Evolutionary conservation across 2,113 vertebrate genomes (phyloP).

Genomic region (Notechis scutatus): DNA sequence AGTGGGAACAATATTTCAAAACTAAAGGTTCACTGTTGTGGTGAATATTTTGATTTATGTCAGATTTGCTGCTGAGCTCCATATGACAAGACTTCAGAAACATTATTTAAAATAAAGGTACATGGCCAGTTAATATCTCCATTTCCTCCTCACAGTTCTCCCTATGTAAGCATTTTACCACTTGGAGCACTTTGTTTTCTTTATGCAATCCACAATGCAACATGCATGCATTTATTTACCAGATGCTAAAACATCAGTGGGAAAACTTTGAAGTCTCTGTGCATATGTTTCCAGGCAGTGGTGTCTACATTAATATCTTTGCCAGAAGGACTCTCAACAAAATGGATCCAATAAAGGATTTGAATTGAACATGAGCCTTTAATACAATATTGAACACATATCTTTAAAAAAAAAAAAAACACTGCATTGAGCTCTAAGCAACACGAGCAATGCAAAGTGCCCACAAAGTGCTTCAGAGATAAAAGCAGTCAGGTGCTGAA

Average conservation of each 20-base stretch:
- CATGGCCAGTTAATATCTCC: neutral
- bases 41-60: neutral
- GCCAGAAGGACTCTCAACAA: slow-evolving; percentile 23
- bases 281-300: slow-evolving; percentile 30
- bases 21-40: neutral
- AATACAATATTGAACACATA: slow-evolving; percentile 29
- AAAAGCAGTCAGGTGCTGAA: slow-evolving; percentile 15
- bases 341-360: slow-evolving; percentile 39
- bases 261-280: neutral
- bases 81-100: neutral
- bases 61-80: neutral
- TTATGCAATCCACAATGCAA: neutral
- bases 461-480: slow-evolving; percentile 1
- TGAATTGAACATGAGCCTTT: slow-evolving; percentile 4
- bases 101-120: neutral
- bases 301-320: slow-evolving; percentile 22
- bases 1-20: neutral
- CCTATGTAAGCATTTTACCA: too few species aligned
- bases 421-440: slow-evolving; percentile 27
- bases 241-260: neutral
- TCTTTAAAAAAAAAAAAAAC: slow-evolving; percentile 34
- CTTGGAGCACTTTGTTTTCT: neutral
- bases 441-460: slow-evolving; percentile 25
- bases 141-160: neutral
- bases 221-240: neutral